Evolutionary conservation across 2,888 invertebrate species (phyloP), one percentile per base, ranked within the genome.

Genomic region (Cyrtodaria siliqua): DNA sequence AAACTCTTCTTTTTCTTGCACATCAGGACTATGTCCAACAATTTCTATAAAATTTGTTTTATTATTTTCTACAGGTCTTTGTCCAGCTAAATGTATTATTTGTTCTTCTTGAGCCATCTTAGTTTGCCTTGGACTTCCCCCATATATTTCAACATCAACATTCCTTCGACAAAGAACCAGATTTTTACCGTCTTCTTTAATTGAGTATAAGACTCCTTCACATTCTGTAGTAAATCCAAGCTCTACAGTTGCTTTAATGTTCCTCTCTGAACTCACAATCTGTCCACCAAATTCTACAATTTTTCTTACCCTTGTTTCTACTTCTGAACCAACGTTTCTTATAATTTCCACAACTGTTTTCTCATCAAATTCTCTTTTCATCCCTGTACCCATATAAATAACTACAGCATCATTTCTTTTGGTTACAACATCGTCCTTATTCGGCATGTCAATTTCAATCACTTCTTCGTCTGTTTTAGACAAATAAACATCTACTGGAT

Each of bases 401-500:
- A 18, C n/a, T 9, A 60, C 12, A 33, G 33, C 33, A 33, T 33
- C 33, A 33, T 33, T 12, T n/a, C n/a, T n/a, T n/a, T n/a, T n/a
- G n/a, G n/a, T n/a, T n/a, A n/a, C n/a, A n/a, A n/a, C n/a, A 33
- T 33, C 12, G 12, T 60, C 4, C 12, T 26, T 29, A n/a, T 60
- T 44, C 20, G 14, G 16, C 2, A 8, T 1, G 14, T 27, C 2
- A 24, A 42, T 6, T n/a, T 14, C 3, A 60, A 12, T 29, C 27
- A 47, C 44, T 29, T 49, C 26, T 18, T 49, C n/a, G 1, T 49
- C 40, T 44, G 61, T 38, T 33, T 71, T 69, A 44, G 66, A 62
- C 20, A 76, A 27, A 38, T 62, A 71, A 16, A 76, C 38, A 50
- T 71, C 70, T 9, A 70, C 61, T 38, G 67, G 44, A 38, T 44